Evolutionary conservation across 2,797 vertebrate genomes (phyloP).

Genomic region (Chromobotia macracanthus): DNA sequence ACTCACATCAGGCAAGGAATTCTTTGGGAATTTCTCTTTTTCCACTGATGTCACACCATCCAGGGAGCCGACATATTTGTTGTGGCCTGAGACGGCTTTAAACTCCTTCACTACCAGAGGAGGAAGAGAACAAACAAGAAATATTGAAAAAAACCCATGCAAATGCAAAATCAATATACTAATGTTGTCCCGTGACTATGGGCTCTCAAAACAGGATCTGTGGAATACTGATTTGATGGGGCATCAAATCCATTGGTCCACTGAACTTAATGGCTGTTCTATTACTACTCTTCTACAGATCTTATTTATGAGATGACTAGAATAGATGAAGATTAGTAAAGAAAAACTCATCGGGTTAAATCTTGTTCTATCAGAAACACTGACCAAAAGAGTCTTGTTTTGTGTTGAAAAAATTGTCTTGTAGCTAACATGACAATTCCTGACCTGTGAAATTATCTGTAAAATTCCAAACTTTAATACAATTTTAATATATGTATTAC

Average conservation of each 20-base stretch:
- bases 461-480: background rate
- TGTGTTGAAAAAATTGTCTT: constrained; percentile 3
- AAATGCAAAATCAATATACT: constrained; percentile 83
- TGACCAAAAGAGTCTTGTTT: background rate
- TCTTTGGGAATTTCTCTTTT: constrained; percentile 84
- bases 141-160: constrained; percentile 71
- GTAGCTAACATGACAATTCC: background rate
- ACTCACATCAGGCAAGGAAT: constrained; percentile 84
- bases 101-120: constrained; percentile 75
- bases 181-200: constrained; percentile 76
- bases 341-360: constrained; percentile 58
- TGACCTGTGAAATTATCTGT: background rate
- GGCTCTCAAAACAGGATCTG: constrained; percentile 76
- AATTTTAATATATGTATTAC: background rate
- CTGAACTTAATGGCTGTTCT: constrained; percentile 81
- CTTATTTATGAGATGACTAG: constrained; percentile 79
- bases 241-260: constrained; percentile 64
- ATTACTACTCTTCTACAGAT: constrained; percentile 75
- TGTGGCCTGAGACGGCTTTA: constrained; percentile 72
- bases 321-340: constrained; percentile 65
- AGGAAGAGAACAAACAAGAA: constrained; percentile 29
- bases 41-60: constrained; percentile 75
- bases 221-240: constrained; percentile 73
- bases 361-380: constrained; percentile 60
- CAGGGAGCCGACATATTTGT: constrained; percentile 72